Base-by-base conservation (phyloP, 2,888 invertebrate species). In the Desoria tigrina region DNA sequence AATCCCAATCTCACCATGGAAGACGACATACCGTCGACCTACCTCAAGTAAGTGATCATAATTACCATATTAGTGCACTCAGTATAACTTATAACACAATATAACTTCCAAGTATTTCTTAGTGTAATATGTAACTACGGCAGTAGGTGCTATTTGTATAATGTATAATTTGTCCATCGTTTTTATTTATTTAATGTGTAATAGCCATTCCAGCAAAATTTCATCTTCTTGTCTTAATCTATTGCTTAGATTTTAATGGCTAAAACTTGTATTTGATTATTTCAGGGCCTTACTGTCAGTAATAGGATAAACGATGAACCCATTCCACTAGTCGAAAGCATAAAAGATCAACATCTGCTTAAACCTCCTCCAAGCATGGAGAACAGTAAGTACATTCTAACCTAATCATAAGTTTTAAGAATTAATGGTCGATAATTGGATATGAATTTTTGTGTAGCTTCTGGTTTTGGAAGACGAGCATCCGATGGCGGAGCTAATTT, bases 401-500 rank as follows among this genome's bases (percentile, higher is more conserved):
- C n/a, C n/a, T n/a, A n/a, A n/a, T n/a, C n/a, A n/a, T n/a, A n/a
- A n/a, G n/a, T n/a, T n/a, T n/a, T n/a, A n/a, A n/a, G n/a, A n/a
- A n/a, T n/a, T n/a, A n/a, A n/a, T n/a, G n/a, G n/a, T n/a, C n/a
- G n/a, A n/a, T n/a, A n/a, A n/a, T n/a, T n/a, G n/a, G n/a, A n/a
- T n/a, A 7, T 32, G 32, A 32, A 4, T 27, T 28, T n/a, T 45
- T n/a, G 28, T 51, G 16, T 51, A 76, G 88, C 87, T 74, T 89
- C 90, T 50, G 86, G 89, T 57, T 92, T 92, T 81, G 93, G 93
- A 6, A 86, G 96, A 45, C 86, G 96, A 76, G 95, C 95, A 59
- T 95, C 95, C 16, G 96, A 96, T 82, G 96, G 96, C 76, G 95
- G 95, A 63, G 94, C 95, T 61, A 94, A 95, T 83, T 86, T 95